phyloP scores from a whole-genome alignment of 2,113 vertebrate species.

The Chauna torquata region DNA sequence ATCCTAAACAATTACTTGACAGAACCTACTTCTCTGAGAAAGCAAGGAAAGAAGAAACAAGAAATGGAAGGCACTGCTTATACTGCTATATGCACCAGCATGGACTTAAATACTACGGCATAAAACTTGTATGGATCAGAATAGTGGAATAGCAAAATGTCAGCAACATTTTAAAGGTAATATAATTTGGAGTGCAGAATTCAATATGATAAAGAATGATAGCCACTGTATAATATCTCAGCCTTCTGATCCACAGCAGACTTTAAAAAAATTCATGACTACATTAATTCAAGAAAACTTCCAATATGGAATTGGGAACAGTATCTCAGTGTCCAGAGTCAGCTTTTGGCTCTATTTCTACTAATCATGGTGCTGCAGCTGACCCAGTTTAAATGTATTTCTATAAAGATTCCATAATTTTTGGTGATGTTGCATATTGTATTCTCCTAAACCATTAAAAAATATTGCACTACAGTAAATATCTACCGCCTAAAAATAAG shows the following conservation, averaged over 20 bases:
- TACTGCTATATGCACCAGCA: neutral
- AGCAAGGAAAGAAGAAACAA: neutral
- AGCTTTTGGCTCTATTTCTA: conserved; percentile 49
- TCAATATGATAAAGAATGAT: conserved; percentile 45
- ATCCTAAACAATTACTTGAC: neutral
- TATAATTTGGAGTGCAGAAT: conserved; percentile 42
- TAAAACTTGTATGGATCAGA: conserved; percentile 23
- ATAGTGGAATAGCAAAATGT: conserved; percentile 19
- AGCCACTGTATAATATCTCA: conserved; percentile 38
- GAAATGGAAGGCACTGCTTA: conserved; percentile 6
- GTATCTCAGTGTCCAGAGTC: conserved; percentile 44
- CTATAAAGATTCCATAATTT: conserved; percentile 31
- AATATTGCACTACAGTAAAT: conserved; percentile 14
- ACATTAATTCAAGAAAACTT: conserved; percentile 42
- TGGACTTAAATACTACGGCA: conserved; percentile 1
- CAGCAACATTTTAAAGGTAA: conserved; percentile 65
- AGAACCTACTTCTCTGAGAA: neutral
- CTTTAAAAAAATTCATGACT: neutral
- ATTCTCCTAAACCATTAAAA: conserved; percentile 32
- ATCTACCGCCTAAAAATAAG: conserved; percentile 17
- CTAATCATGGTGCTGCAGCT: conserved; percentile 43
- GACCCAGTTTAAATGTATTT: conserved; percentile 51
- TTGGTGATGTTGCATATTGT: conserved; percentile 33
- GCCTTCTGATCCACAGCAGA: conserved; percentile 12
- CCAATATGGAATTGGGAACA: conserved; percentile 35